Evolutionary conservation across 2,888 invertebrate species (phyloP).

Genomic region (Tipula helvola): DNA sequence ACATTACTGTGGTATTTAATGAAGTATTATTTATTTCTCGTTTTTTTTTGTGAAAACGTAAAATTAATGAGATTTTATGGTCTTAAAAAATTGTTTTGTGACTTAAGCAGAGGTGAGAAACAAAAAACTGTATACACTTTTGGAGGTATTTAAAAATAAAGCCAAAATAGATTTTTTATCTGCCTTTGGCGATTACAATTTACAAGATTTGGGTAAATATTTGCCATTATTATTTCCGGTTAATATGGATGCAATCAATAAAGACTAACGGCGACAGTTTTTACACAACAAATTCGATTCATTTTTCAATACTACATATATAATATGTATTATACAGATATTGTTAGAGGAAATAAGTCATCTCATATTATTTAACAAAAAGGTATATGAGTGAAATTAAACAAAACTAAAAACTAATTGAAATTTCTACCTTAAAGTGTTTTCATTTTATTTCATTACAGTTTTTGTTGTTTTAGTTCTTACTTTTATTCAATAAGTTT

Average conservation of each 20-base stretch:
- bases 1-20: not conserved
- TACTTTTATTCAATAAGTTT: not conserved
- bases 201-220: too few species aligned
- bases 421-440: not conserved
- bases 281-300: too few species aligned
- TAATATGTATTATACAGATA: not conserved
- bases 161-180: too few species aligned
- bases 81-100: not conserved
- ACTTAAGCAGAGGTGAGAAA: not conserved
- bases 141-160: too few species aligned
- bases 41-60: not conserved
- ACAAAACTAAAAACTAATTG: not conserved
- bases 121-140: not conserved
- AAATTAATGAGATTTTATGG: not conserved
- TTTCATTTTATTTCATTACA: not conserved
- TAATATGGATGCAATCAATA: too few species aligned
- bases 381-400: not conserved
- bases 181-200: too few species aligned
- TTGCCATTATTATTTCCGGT: too few species aligned
- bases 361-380: not conserved
- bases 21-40: not conserved
- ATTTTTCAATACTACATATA: not conserved
- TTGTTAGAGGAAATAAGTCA: not conserved
- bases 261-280: too few species aligned
- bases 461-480: not conserved